These are phyloP conservation scores for Paralichthys olivaceus DNA, from an alignment of 2,113 vertebrate species.

Conservation along the genomic window DNA sequence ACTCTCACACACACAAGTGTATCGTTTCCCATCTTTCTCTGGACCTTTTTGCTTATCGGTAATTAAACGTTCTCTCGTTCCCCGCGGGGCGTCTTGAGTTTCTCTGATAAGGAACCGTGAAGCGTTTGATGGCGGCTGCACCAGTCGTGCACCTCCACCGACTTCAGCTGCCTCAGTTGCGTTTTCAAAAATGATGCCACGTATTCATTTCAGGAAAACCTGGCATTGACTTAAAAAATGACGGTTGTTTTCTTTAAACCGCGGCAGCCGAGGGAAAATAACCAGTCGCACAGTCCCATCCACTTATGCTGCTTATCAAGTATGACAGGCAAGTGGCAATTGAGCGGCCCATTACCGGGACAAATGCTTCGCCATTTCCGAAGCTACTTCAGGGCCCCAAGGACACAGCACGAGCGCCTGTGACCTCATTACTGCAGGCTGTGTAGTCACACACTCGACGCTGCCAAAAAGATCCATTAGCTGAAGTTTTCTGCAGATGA, in stretches of 20 bases:
- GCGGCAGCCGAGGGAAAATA: not conserved
- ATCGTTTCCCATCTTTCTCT: conserved; percentile 52
- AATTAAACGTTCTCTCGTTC: conserved; percentile 66
- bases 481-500: not conserved
- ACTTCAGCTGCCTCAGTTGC: conserved; percentile 11
- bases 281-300: conserved; percentile 10
- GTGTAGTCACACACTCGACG: not conserved
- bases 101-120: conserved; percentile 61
- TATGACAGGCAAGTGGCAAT: conserved; percentile 49
- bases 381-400: conserved; percentile 16
- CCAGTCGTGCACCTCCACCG: not conserved
- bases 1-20: conserved; percentile 38
- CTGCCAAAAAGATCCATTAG: not conserved
- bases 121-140: conserved; percentile 19
- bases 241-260: not conserved
- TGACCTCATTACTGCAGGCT: conserved; percentile 38
- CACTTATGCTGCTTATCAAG: conserved; percentile 33
- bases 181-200: not conserved
- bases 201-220: conserved; percentile 5
- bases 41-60: conserved; percentile 62
- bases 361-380: conserved; percentile 10
- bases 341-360: conserved; percentile 55
- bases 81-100: conserved; percentile 58
- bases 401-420: conserved; percentile 18
- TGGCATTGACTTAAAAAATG: not conserved